phyloP scores from a whole-genome alignment of 2,113 vertebrate species.

The Heterocephalus glaber region DNA sequence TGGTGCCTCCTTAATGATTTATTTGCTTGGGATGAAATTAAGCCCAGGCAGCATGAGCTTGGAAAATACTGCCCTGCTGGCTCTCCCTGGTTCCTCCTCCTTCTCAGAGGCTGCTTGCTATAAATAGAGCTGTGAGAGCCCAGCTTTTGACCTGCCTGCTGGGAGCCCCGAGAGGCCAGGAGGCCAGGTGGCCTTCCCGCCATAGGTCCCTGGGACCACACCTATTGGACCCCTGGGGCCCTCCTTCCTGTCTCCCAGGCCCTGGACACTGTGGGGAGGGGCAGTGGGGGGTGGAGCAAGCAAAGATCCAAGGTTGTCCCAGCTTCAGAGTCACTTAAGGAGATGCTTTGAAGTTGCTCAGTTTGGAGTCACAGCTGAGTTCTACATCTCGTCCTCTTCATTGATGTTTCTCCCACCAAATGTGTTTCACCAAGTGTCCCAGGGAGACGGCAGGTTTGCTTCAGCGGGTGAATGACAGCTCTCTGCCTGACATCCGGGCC shows the following conservation, averaged over 20 bases:
- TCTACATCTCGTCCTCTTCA: not conserved
- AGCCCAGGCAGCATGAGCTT: conserved; percentile 69
- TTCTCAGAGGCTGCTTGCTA: not conserved
- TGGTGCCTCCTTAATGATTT: conserved; percentile 75
- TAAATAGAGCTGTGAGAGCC: conserved; percentile 68
- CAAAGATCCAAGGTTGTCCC: not conserved
- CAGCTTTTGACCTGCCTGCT: not conserved
- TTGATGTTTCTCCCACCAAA: not conserved
- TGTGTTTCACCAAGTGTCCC: not conserved
- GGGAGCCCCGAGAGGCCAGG: not conserved
- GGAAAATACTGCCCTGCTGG: conserved; percentile 66
- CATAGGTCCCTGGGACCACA: not conserved
- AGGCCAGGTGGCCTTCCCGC: too few species aligned
- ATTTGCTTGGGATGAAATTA: conserved; percentile 78
- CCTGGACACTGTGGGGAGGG: not conserved
- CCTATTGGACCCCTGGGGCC: not conserved
- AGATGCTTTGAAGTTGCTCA: not conserved
- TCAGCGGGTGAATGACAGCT: not conserved
- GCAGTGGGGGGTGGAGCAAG: not conserved
- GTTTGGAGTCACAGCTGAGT: not conserved
- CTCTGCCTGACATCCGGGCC: not conserved
- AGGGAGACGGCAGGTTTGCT: not conserved
- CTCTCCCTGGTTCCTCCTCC: conserved; percentile 47
- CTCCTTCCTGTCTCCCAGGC: not conserved
- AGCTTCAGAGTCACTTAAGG: not conserved